phyloP scores from a whole-genome alignment of 1,140 invertebrate species.

The Lerema accius region DNA sequence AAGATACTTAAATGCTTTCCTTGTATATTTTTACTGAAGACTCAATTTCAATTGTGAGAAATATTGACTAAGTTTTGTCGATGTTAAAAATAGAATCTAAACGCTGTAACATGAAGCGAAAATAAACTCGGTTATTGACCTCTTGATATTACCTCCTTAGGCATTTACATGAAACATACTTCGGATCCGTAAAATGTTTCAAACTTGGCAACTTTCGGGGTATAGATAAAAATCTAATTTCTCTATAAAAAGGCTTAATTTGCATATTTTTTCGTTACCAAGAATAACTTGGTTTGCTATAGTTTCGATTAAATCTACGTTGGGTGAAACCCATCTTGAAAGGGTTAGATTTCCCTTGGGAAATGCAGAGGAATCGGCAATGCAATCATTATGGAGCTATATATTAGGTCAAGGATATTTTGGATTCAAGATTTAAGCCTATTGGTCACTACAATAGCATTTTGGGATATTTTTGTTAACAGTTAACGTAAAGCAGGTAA shows the following conservation, averaged over 20 bases:
- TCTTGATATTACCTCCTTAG: not conserved
- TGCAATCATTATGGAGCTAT: slow-evolving; percentile 19
- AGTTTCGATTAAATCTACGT: slow-evolving; percentile 24
- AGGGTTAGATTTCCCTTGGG: slow-evolving; percentile 32
- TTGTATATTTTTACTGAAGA: too few species aligned
- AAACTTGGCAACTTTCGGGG: slow-evolving; percentile 11
- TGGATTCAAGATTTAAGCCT: too few species aligned
- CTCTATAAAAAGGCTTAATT: slow-evolving; percentile 20
- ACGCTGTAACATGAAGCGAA: too few species aligned
- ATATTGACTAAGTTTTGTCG: too few species aligned
- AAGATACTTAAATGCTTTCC: too few species aligned
- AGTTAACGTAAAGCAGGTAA: too few species aligned
- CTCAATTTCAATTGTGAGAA: too few species aligned
- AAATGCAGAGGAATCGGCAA: slow-evolving; percentile 16
- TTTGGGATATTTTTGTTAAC: too few species aligned
- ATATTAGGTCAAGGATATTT: too few species aligned
- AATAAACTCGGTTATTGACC: not conserved
- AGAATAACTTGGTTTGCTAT: slow-evolving; percentile 24
- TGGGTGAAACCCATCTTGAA: slow-evolving; percentile 25
- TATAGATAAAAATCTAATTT: slow-evolving; percentile 25
- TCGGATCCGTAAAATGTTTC: slow-evolving; percentile 10
- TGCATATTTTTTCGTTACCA: slow-evolving; percentile 8
- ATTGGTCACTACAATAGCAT: too few species aligned
- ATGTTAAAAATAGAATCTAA: not conserved
- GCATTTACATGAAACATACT: slow-evolving; percentile 18